Evolutionary conservation across 2,888 invertebrate species (phyloP), one percentile per base, ranked within the genome.

Genomic region (Leptopterna dolabrata): DNA sequence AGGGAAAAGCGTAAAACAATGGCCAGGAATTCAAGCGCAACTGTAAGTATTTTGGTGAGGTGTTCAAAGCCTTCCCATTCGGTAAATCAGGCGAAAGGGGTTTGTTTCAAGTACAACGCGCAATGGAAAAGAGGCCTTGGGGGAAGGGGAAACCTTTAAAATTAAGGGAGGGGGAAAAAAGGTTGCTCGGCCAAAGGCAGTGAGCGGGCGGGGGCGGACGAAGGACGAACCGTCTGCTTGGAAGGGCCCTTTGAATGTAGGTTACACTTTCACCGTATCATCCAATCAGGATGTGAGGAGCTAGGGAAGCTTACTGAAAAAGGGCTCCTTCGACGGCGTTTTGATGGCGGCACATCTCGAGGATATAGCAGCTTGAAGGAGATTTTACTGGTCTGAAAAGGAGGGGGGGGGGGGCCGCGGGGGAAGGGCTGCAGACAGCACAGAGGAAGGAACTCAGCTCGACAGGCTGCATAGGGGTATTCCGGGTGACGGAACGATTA

Each of bases 81-180:
- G 73, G 73, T 73, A 73, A 73, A 73, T 73, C 73, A 73, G 73
- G 73, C 36, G 73, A 36, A 73, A 73, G 36, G 36, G 73, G 41
- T 7, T 73, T 19, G 73, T 36, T 73, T 73, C 73, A 73, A 73
- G 73, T 36, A 73, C 73, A 73, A 73, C 13, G 73, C 73, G 73
- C 73, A 30, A 36, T 36, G 73, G 73, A 30, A 30, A 73, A 41
- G 73, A 41, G 41, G 36, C n/a, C 7, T 55, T 11, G 30, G 41
- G 41, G 13, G 1, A 24, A 24, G 63, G 27, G 63, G 2, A 7
- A 36, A 36, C 2, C 36, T 7, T 36, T 63, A 36, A 73, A 73
- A 73, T 36, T 73, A 36, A 36, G 36, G 73, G 9, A 36, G 36
- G 55, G 55, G 16, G 19, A 16, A n/a, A 36, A 73, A 19, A 73